Percentiles rank a stretch among this genome's conserved stretches.
phyloP scores from a whole-genome alignment of 2,888 invertebrate species.

The Ryuthela nishihirai region DNA sequence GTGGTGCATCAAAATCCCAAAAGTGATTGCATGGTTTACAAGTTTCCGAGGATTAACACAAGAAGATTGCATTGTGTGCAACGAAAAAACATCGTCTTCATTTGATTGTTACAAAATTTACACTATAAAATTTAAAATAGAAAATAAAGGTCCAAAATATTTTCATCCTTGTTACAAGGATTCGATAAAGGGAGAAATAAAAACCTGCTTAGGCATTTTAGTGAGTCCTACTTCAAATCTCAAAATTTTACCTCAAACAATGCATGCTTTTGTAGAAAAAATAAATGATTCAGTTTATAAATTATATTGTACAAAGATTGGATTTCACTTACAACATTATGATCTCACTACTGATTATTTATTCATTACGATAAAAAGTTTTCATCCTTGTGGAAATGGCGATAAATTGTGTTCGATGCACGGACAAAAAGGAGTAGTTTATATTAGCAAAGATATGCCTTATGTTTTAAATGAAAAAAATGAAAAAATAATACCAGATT shows the following conservation, averaged over 20 bases:
- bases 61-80: slow-evolving; percentile 20
- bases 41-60: slow-evolving; percentile 18
- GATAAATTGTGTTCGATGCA: slow-evolving; percentile 17
- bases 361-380: neutral
- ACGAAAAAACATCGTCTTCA: neutral
- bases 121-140: slow-evolving; percentile 14
- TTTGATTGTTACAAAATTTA: slow-evolving; percentile 10
- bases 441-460: neutral
- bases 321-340: slow-evolving; percentile 1
- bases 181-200: neutral
- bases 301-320: slow-evolving; percentile 6
- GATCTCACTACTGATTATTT: neutral
- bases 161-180: neutral
- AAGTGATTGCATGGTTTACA: slow-evolving; percentile 2
- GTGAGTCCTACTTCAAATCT: neutral
- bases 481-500: neutral
- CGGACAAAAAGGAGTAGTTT: slow-evolving; percentile 1
- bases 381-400: slow-evolving; percentile 7
- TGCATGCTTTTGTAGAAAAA: slow-evolving; percentile 1
- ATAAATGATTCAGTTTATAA: neutral
- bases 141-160: neutral
- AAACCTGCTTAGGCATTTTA: slow-evolving; percentile 8
- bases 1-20: slow-evolving; percentile 4
- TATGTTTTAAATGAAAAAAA: neutral
- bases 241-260: slow-evolving; percentile 11